Evolutionary conservation across 2,888 invertebrate species (phyloP), one percentile per base, ranked within the genome.

Genomic region (Eledona agricola): DNA sequence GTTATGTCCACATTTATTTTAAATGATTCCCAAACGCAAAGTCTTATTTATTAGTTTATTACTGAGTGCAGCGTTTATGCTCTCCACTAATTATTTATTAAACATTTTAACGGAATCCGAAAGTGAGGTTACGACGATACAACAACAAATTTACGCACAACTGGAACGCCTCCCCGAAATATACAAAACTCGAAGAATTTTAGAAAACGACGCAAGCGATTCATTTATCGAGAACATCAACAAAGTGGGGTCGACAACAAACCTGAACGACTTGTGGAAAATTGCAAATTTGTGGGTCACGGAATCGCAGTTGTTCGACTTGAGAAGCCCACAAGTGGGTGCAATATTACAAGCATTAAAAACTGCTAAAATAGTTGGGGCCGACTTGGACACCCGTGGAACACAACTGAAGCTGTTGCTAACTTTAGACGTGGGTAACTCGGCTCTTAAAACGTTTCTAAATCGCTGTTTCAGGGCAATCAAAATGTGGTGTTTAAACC

Each of bases 401-500:
- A 95, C 96, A 17, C 96, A 97, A 74, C 79, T 97, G 35, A 97
- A 97, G 77, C 77, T 96, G 40, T 78, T 90, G 62, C 75, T 96
- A 25, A 81, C 86, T 6, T 77, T 96, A 59, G 83, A 88, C 74
- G 89, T 88, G 68, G 79, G 64, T 45, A 17, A 16, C 28, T n/a
- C 31, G 35, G 2, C 15, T 26, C 6, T 23, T 34, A 3, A 6
- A 20, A 5, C 9, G 6, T n/a, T 15, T n/a, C 6, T 11, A 2
- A 26, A 12, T 26, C 16, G 10, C 45, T 51, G 54, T 62, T 72
- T 71, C 61, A 84, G 83, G 83, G 83, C 13, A 81, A 85, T 32
- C 89, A 93, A 70, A 86, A 85, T 73, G 87, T 89, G 25, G 83
- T 91, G 62, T 96, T 96, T 70, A 97, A 96, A 77, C 96, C 96